Evolutionary conservation across 2,113 vertebrate species (phyloP), one percentile per base, ranked within the genome.

Genomic region (Ctenomys sociabilis): DNA sequence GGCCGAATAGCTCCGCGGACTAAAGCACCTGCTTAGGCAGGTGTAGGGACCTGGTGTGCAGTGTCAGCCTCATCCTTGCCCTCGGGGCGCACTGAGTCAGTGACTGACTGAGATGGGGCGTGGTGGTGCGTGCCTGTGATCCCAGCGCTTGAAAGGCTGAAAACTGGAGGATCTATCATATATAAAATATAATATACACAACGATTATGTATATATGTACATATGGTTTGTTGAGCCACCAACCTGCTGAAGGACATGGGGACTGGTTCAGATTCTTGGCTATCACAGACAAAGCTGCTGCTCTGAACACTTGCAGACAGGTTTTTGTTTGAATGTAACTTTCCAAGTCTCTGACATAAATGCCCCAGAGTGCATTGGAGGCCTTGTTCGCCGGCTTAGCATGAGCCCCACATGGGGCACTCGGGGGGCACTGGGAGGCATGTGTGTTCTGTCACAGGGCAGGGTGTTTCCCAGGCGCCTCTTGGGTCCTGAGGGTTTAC

Each of bases 391-490:
- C 11, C 1, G 22, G 78, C 24, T 64, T 64, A 45, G 52, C 30
- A 26, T 9, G 32, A 45, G n/a, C 35, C 35, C 22, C 0, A 32
- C 49, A 49, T 9, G 52, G 64, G 35, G 11, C 0, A 8, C 2
- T 22, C 13, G 3, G 2, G 1, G 32, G 10, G 52, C 19, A 0
- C 66, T 1, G n/a, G 72, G 63, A 75, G 64, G 85, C 52, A 16
- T 3, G 4, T 7, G 4, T 19, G 1, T 54, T 24, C 30, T 14
- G 6, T 7, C n/a, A 3, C 19, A 10, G 57, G 43, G 19, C 1
- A 35, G 13, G 43, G 52, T 11, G 2, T 70, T 64, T 57, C 11
- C 0, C 1, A 13, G 14, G 9, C 35, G 28, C 13, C 35, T 59
- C 10, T 32, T 17, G 64, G 64, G 37, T 66, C 89, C 26, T 3